A percentile compares a stretch with the other conserved stretches of the same genome.
Conservation (phyloP, 2,888 invertebrate species). For the Athalia cordata region DNA sequence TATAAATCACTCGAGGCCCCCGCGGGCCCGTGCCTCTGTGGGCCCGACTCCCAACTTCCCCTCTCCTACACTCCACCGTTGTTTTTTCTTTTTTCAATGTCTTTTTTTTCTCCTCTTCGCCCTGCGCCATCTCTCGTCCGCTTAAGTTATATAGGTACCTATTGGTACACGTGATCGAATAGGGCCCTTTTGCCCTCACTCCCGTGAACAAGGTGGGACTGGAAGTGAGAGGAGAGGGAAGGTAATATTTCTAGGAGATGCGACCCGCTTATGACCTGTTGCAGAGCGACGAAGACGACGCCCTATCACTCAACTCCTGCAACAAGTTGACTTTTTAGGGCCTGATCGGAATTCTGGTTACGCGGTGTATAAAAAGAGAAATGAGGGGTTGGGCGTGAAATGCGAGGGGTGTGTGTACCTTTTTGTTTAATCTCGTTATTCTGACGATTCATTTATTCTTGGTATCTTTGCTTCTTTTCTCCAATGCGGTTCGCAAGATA, state of each 20-base stretch:
- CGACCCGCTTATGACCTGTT: too few relatives aligned
- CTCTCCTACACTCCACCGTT: background rate
- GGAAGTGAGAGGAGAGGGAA: constrained; percentile 18
- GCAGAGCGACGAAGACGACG: constrained; percentile 18
- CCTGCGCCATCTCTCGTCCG: background rate
- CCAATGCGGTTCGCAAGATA: background rate
- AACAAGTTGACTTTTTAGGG: constrained; percentile 41
- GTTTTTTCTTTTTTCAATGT: background rate
- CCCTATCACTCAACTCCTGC: constrained; percentile 42
- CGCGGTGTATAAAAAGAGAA: too few relatives aligned
- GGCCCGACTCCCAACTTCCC: constrained; percentile 26
- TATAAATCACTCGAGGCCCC: constrained; percentile 46
- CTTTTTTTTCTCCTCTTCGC: constrained; percentile 21
- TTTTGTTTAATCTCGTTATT: background rate
- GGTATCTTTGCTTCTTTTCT: background rate
- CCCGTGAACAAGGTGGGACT: background rate
- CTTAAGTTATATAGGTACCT: too few relatives aligned
- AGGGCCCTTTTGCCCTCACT: constrained; percentile 28
- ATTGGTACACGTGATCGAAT: background rate
- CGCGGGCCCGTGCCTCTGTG: constrained; percentile 43
- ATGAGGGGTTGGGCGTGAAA: too few relatives aligned
- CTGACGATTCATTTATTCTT: background rate
- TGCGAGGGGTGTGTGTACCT: background rate
- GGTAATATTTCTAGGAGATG: background rate
- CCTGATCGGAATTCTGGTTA: too few relatives aligned